Base-by-base conservation (phyloP, 2,888 invertebrate genomes). In the Homarus gammarus region DNA sequence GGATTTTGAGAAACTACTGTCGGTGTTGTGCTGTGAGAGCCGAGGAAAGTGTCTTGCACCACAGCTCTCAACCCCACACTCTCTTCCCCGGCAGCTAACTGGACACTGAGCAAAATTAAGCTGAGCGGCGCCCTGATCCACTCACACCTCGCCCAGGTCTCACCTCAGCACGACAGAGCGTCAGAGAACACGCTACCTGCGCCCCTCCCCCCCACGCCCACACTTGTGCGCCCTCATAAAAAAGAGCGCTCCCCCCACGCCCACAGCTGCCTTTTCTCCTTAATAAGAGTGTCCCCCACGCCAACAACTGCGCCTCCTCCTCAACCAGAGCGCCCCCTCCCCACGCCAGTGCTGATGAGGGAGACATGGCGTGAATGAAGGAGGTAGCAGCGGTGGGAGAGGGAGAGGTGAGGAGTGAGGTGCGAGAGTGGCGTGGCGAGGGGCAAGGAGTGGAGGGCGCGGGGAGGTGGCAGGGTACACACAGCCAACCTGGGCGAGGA, bases 281-380 rank as follows among this genome's bases (percentile, higher is more conserved):
- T 31, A 33, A 12, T 5, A 36, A 15, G 22, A 22, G 22, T 15
- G 22, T n/a, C 70, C 70, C 70, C 33, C 33, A 6, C 31, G 10
- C 70, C 73, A 22, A 1, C 49, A 51, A 31, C 84, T 15, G 38
- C 36, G n/a, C 31, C 61, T 36, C 70, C 70, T 38, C 68, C 8
- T 70, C 70, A 33, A 12, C 31, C 15, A 15, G 22, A 22, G 22
- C 38, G 22, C 3, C 40, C 38, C 27, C 77, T 0, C 31, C 49
- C 49, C 40, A 33, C 15, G 38, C 73, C 73, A 8, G 2, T n/a
- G 31, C 77, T 77, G 77, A 40, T 10, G 40, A n/a, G 77, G 22
- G 44, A 77, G 64, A 77, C 77, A 85, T 85, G 84, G 84, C 84
- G 84, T 85, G 84, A 85, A 77, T 85, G 84, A 64, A 64, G 84